Conservation (phyloP, 2,888 invertebrate species). For the Tolmerus cingulatus region DNA sequence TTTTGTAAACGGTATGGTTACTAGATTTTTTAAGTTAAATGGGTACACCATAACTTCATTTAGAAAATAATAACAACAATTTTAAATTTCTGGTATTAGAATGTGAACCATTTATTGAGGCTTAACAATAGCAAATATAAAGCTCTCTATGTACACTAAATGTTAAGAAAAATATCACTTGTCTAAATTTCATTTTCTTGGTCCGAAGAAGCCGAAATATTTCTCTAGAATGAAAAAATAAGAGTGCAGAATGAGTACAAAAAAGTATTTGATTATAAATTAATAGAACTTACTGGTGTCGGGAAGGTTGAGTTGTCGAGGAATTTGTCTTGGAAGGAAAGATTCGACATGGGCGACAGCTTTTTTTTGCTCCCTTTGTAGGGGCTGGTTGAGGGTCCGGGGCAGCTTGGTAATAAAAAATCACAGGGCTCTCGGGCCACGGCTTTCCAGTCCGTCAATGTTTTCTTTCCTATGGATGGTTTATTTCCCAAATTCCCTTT, state of each 20-base stretch:
- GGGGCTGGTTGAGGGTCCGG: conserved; percentile 49
- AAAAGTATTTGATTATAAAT: not conserved
- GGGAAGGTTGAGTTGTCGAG: conserved; percentile 36
- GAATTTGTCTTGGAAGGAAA: conserved; percentile 44
- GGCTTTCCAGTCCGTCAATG: conserved; percentile 49
- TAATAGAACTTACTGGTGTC: conserved; percentile 45
- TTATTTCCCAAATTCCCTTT: conserved; percentile 45
- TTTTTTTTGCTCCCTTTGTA: conserved; percentile 50
- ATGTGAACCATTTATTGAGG: not conserved
- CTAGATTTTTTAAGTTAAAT: too few relatives aligned
- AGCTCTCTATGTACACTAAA: not conserved
- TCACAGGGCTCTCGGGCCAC: conserved; percentile 47
- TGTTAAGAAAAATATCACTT: not conserved
- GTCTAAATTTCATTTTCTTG: conserved; percentile 48
- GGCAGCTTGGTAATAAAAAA: conserved; percentile 50
- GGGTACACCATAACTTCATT: too few relatives aligned
- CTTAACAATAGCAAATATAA: not conserved
- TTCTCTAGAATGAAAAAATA: conserved; percentile 45
- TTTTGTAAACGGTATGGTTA: too few relatives aligned
- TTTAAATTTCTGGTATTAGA: not conserved
- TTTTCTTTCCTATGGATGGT: conserved; percentile 43
- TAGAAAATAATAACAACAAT: not conserved
- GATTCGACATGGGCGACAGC: conserved; percentile 48
- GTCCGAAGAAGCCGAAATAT: conserved; percentile 50
- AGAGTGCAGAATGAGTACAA: not conserved